Conservation (phyloP, 1,140 invertebrate species). For the Drosophila insularis region DNA sequence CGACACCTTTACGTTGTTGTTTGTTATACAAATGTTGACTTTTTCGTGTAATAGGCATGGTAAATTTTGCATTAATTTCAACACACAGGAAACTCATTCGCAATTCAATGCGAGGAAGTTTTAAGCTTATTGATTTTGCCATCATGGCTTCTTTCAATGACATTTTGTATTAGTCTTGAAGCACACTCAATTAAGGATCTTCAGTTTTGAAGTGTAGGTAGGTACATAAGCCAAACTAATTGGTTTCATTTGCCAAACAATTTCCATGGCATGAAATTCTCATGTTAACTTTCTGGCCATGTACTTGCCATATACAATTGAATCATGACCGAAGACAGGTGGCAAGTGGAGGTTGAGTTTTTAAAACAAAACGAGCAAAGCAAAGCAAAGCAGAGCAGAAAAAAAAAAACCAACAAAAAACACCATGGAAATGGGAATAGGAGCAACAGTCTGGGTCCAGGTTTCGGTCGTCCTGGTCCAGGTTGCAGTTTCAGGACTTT, state of each 20-base stretch:
- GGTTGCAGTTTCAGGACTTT: conserved; percentile 25
- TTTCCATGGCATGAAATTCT: conserved; percentile 5
- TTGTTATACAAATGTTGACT: conserved; percentile 31
- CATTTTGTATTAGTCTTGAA: not conserved
- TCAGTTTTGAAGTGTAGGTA: conserved; percentile 9
- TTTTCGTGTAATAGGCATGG: conserved; percentile 1
- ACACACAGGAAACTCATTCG: not conserved
- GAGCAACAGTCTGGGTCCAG: no score
- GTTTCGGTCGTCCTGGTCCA: no score
- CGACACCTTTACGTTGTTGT: conserved; percentile 35
- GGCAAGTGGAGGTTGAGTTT: not conserved
- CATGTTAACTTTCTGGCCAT: conserved; percentile 11
- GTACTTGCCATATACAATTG: conserved; percentile 1
- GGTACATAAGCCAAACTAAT: not conserved
- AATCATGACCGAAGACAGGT: conserved; percentile 31
- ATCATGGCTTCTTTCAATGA: not conserved
- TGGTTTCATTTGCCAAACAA: conserved; percentile 19
- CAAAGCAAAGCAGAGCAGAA: no score
- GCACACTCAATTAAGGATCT: not conserved
- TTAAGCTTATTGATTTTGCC: not conserved
- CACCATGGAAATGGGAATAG: conserved; percentile 4
- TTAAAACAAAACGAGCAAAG: no score
- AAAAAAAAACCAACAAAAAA: conserved; percentile 22
- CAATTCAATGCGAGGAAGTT: not conserved
- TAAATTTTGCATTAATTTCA: not conserved